These are phyloP conservation scores for Netelia melanura DNA, from an alignment of 2,888 invertebrate species.

Conservation along the genomic window DNA sequence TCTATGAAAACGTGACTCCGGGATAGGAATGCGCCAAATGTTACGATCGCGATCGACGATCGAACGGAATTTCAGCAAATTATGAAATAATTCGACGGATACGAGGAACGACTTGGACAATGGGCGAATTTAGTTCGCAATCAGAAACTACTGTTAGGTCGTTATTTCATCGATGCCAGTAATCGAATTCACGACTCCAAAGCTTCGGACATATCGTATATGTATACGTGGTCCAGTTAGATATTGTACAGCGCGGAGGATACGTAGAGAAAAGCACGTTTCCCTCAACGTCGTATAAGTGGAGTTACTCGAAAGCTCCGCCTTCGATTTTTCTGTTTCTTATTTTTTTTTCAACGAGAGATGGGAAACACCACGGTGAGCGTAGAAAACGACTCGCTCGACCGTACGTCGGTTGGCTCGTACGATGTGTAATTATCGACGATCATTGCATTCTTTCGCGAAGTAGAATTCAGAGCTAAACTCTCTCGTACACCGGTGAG, in stretches of 20 bases:
- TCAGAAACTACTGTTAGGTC: slow-evolving; percentile 58
- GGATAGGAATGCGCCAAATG: not conserved
- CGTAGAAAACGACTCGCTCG: slow-evolving; percentile 34
- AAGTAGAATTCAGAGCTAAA: slow-evolving; percentile 25
- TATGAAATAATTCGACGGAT: slow-evolving; percentile 25
- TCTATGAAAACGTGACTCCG: not conserved
- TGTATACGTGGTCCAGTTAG: not conserved
- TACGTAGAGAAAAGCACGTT: slow-evolving; percentile 38
- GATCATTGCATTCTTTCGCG: slow-evolving; percentile 61
- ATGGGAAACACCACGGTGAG: slow-evolving; percentile 43
- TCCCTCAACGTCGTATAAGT: slow-evolving; percentile 42
- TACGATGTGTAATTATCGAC: slow-evolving; percentile 62
- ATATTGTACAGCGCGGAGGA: not conserved
- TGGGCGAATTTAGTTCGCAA: slow-evolving; percentile 40
- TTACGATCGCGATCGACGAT: slow-evolving; percentile 8
- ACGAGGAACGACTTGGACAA: slow-evolving; percentile 18
- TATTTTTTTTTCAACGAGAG: slow-evolving; percentile 16
- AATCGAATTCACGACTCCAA: slow-evolving; percentile 19
- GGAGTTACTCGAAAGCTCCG: slow-evolving; percentile 28
- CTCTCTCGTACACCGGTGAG: not conserved
- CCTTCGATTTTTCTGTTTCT: slow-evolving; percentile 31
- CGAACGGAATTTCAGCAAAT: not conserved
- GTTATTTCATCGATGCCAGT: slow-evolving; percentile 30
- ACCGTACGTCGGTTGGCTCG: slow-evolving; percentile 35
- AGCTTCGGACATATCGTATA: not conserved